phyloP scores from a whole-genome alignment of 2,113 vertebrate genomes.

The Misgurnus mizolepis region DNA sequence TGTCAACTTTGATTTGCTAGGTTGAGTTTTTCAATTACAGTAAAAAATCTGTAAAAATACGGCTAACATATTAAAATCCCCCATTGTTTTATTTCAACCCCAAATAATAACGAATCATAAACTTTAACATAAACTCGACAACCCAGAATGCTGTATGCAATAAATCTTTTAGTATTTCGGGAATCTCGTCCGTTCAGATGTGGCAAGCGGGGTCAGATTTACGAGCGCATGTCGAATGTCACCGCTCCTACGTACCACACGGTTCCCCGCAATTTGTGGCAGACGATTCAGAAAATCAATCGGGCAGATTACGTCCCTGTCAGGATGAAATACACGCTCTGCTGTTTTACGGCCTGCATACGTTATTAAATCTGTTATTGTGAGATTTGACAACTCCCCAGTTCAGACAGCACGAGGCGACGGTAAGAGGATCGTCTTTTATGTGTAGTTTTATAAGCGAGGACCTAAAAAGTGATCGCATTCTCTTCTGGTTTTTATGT shows the following conservation, averaged over 20 bases:
- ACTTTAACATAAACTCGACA: no score
- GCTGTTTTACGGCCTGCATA: conserved; percentile 54
- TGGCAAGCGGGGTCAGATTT: conserved; percentile 32
- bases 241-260: background rate
- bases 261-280: conserved; percentile 51
- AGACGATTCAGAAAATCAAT: conserved; percentile 58
- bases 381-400: conserved; percentile 56
- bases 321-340: conserved; percentile 50
- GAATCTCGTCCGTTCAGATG: background rate
- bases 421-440: conserved; percentile 29
- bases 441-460: conserved; percentile 57
- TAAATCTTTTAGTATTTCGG: conserved; percentile 51
- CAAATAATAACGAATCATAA: no score
- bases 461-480: conserved; percentile 53
- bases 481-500: conserved; percentile 56
- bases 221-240: background rate
- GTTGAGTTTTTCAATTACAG: no score
- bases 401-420: conserved; percentile 40
- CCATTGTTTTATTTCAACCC: no score
- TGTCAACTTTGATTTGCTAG: background rate
- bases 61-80: no score
- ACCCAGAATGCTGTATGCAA: conserved; percentile 20
- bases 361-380: conserved; percentile 62
- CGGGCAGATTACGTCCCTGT: conserved; percentile 44
- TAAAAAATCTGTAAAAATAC: no score